A percentile compares a stretch with the other conserved stretches of the same genome.
These are phyloP conservation scores for Megalurothrips usitatus DNA, from an alignment of 2,888 invertebrate genomes.

Conservation along the genomic window DNA sequence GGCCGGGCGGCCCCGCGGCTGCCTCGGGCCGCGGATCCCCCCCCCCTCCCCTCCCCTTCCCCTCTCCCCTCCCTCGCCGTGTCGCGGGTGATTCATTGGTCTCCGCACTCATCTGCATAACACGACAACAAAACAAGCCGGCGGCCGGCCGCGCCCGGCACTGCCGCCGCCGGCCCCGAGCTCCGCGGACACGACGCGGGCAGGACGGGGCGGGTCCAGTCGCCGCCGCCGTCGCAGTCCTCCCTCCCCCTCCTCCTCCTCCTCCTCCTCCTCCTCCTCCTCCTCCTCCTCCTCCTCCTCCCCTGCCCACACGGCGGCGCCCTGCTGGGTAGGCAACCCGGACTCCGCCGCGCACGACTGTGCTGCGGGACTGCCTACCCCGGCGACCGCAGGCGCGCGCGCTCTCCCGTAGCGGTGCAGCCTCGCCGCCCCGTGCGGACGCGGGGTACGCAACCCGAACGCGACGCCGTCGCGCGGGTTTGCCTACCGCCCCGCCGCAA, in stretches of 20 bases:
- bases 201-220: not conserved
- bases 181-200: not conserved
- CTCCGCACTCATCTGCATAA: constrained; percentile 16
- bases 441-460: too few species aligned
- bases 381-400: too few species aligned
- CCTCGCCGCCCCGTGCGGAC: too few species aligned
- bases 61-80: not conserved
- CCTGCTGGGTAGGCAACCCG: too few species aligned
- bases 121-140: constrained; percentile 22
- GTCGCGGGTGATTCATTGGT: constrained; percentile 22
- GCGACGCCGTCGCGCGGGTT: too few species aligned
- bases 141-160: not conserved
- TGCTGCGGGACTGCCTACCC: too few species aligned
- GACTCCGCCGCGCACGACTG: too few species aligned
- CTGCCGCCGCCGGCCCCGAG: not conserved
- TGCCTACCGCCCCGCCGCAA: not conserved
- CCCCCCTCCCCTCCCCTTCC: not conserved
- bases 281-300: not conserved
- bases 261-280: not conserved
- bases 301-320: not conserved
- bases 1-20: not conserved
- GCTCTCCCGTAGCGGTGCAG: too few species aligned
- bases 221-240: not conserved
- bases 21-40: not conserved
- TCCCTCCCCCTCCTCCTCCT: not conserved